Base-by-base conservation (phyloP, 92 coral and sea anemone species). In the Epizoanthus ramosus region DNA sequence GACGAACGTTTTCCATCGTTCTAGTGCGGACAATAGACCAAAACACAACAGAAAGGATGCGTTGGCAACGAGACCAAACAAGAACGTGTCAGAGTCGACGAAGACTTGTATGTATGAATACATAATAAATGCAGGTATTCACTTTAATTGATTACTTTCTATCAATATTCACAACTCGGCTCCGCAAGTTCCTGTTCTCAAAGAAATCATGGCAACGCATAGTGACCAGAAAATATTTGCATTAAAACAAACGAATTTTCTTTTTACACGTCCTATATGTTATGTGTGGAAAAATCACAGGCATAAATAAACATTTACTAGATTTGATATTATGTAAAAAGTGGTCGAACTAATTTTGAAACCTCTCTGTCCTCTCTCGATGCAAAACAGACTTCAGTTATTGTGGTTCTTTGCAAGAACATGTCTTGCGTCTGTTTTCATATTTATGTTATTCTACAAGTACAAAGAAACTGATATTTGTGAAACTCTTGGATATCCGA, bases 341-440 rank as follows among this genome's bases (percentile, higher is more conserved):
- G 39, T 12, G 25, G 22, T 31, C 16, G 5, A 56, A 16, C 18
- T 63, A 23, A 25, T 12, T 8, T 41, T 74, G 4, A 6, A 31
- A 14, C 45, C 53, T 25, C 47, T 25, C 25, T 28, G 18, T 6
- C 45, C 53, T 25, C 47, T 25, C 25, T 28, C 79, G 65, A 74
- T 74, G 79, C 24, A 17, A 6, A 52, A 1, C 41, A 74, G 18
- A 53, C 7, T 16, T 43, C 52, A 4, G 9, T 14, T 77, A 23
- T 6, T 77, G 63, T 63, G 82, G 82, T 14, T 61, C 2, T 61
- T 77, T 12, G 28, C 14, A 22, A 33, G 71, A 43, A 43, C 25
- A 19, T 77, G 52, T 60, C 68, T 77, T 19, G 82, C 57, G 3
- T 61, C 70, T 1, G 24, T 77, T 23, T 77, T 77, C 53, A 21